Conservation (phyloP, 2,888 invertebrate genomes). For the Arctia plantaginis region DNA sequence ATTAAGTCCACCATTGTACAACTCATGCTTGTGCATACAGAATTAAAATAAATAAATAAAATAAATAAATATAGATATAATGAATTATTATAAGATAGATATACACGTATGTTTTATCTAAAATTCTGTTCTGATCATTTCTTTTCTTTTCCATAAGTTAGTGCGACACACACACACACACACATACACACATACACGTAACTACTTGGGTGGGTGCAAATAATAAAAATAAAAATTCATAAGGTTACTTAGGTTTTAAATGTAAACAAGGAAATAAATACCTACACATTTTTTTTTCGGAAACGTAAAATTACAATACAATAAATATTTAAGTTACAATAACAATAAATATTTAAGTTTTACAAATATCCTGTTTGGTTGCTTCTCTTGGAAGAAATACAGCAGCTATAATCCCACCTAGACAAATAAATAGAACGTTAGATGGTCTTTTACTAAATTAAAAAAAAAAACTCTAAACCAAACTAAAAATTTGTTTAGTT, state of each 20-base stretch:
- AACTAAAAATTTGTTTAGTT: too few relatives aligned
- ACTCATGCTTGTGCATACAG: too few relatives aligned
- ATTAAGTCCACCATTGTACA: too few relatives aligned
- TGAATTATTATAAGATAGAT: too few relatives aligned
- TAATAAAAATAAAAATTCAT: background rate
- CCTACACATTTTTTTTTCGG: background rate
- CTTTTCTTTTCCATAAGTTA: too few relatives aligned
- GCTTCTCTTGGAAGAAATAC: background rate
- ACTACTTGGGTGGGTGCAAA: background rate
- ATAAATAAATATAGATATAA: too few relatives aligned
- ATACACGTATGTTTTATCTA: too few relatives aligned
- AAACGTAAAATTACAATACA: background rate
- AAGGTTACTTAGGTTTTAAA: background rate
- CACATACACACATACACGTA: background rate
- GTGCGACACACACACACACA: too few relatives aligned
- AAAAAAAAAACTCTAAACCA: too few relatives aligned
- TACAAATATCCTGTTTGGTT: background rate
- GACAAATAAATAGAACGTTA: background rate
- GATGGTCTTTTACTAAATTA: background rate
- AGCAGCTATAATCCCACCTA: slow-evolving; percentile 8
- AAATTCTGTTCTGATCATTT: too few relatives aligned
- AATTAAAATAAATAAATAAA: too few relatives aligned
- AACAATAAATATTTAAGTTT: background rate
- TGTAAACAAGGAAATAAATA: background rate
- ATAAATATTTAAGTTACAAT: background rate